Conservation (phyloP, 2,113 vertebrate genomes). For the Puntigrus tetrazona region DNA sequence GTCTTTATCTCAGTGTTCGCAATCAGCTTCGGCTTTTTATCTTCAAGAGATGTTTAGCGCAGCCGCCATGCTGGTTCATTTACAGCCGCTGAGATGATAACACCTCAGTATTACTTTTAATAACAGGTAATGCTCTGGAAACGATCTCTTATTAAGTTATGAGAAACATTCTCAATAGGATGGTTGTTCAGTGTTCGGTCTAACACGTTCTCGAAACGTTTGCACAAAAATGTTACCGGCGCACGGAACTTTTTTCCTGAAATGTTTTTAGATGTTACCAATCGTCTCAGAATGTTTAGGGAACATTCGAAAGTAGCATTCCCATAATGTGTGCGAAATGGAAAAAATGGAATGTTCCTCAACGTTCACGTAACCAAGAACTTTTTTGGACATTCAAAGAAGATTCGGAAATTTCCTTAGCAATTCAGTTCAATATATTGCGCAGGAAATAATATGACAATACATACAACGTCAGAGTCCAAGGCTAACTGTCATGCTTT, state of each 20-base stretch:
- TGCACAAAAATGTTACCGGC: too few species aligned
- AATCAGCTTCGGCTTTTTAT: slow-evolving; percentile 42
- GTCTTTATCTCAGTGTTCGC: slow-evolving; percentile 53
- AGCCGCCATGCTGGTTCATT: not conserved
- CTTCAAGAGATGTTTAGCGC: not conserved
- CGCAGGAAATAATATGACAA: not conserved
- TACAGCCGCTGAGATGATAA: not conserved
- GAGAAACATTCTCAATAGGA: not conserved
- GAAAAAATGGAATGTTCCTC: too few species aligned
- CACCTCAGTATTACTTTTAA: not conserved
- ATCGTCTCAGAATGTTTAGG: too few species aligned
- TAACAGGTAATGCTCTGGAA: not conserved
- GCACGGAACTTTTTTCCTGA: too few species aligned
- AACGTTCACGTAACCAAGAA: not conserved
- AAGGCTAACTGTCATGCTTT: not conserved
- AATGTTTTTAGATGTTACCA: too few species aligned
- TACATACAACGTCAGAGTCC: not conserved
- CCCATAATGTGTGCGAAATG: too few species aligned
- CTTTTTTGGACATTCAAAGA: not conserved
- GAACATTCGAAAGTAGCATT: not conserved
- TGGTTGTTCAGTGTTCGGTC: too few species aligned
- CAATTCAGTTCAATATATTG: not conserved
- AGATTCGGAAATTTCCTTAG: not conserved
- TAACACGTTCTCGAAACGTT: too few species aligned
- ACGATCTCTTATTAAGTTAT: not conserved